Evolutionary conservation across 2,888 invertebrate genomes (phyloP).

Genomic region (Temnothorax rugatulus): DNA sequence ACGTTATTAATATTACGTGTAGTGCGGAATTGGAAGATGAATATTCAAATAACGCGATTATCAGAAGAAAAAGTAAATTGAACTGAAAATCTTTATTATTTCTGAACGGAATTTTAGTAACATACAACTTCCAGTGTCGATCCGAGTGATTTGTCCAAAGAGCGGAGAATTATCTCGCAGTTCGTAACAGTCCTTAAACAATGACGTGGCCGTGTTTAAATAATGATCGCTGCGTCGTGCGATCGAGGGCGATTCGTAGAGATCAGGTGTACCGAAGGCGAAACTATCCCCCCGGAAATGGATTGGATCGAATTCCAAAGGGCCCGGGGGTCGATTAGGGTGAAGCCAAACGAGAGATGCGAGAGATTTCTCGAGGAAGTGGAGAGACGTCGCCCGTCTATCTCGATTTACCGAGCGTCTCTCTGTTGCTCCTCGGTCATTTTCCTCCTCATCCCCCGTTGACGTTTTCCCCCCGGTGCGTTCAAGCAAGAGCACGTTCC

Average conservation of each 20-base stretch:
- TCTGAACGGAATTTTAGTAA: background rate
- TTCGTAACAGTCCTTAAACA: slow-evolving; percentile 68
- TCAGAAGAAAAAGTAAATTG: background rate
- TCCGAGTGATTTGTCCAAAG: slow-evolving; percentile 4
- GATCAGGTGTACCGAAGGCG: slow-evolving; percentile 73
- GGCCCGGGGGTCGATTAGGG: slow-evolving; percentile 75
- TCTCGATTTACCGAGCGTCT: slow-evolving; percentile 72
- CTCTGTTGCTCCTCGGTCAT: slow-evolving; percentile 67
- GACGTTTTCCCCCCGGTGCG: slow-evolving; percentile 17
- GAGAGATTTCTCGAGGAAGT: slow-evolving; percentile 73
- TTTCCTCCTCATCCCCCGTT: slow-evolving; percentile 57
- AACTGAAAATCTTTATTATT: background rate
- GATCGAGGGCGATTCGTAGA: slow-evolving; percentile 62
- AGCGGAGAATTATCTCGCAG: slow-evolving; percentile 32
- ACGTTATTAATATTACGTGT: background rate
- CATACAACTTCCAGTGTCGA: background rate
- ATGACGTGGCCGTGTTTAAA: slow-evolving; percentile 72
- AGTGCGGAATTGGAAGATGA: background rate
- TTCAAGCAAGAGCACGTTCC: slow-evolving; percentile 52
- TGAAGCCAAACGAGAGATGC: slow-evolving; percentile 75
- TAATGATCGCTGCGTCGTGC: slow-evolving; percentile 68
- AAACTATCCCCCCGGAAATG: slow-evolving; percentile 75
- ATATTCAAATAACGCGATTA: background rate
- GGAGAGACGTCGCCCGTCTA: slow-evolving; percentile 65
- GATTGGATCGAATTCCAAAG: slow-evolving; percentile 76